Percentiles rank a stretch among this genome's conserved stretches.
These are phyloP conservation scores for Oncorhynchus tshawytscha DNA, from an alignment of 2,113 vertebrate species.

Conservation along the genomic window DNA sequence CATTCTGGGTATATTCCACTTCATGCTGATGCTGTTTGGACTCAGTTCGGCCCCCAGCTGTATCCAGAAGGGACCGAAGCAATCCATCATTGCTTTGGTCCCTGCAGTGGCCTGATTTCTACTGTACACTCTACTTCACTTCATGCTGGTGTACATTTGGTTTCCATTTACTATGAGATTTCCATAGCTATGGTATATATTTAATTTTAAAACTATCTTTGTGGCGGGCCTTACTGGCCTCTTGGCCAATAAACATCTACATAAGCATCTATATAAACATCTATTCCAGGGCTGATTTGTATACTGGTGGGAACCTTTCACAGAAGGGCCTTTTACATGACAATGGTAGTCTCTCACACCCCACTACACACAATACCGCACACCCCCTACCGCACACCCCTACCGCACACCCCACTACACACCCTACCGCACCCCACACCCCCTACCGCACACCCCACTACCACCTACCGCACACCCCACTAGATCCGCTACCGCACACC, in stretches of 20 bases:
- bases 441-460: background rate
- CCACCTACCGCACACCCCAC: no score
- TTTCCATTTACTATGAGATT: conserved; percentile 57
- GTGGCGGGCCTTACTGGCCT: conserved; percentile 62
- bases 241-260: conserved; percentile 63
- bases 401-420: no score
- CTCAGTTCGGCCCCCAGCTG: no score
- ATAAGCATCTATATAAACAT: conserved; percentile 19
- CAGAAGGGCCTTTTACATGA: conserved; percentile 44
- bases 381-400: no score
- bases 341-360: conserved; percentile 45
- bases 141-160: background rate
- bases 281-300: conserved; percentile 63
- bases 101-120: no score
- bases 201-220: conserved; percentile 58
- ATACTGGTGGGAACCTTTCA: conserved; percentile 54
- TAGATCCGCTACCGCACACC: no score
- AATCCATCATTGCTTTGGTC: no score
- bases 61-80: no score
- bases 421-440: no score
- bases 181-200: conserved; percentile 61
- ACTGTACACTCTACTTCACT: background rate
- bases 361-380: no score
- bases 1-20: no score
- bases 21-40: no score